Base-by-base conservation (phyloP, 2,113 vertebrate genomes). In the Lepus americanus region DNA sequence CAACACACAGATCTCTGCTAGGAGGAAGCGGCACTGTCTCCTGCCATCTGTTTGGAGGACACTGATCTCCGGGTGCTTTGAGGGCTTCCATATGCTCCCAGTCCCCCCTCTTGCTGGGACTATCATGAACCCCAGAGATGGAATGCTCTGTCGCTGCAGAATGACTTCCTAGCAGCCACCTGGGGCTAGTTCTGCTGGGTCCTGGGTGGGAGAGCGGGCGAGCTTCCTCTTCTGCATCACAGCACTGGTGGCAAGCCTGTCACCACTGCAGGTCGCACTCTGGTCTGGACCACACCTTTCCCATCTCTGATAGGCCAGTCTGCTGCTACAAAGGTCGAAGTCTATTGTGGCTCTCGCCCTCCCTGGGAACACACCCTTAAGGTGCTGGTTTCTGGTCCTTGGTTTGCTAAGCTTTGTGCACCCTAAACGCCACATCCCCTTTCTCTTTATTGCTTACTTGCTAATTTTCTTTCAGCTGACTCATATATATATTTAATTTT, bases 371-470 rank as follows among this genome's bases (percentile, higher is more conserved):
- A 53, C 6, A 8, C 31, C 64, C 74, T 27, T 39, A 36, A 55
- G 10, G 78, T 61, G 31, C 70, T 9, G 44, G 1, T 53, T 55
- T 36, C 78, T 27, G 78, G 49, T n/a, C 31, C 33, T 95, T 69
- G 59, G 49, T 51, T 90, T 0, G 0, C 64, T 17, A 80, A 82
- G 36, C 36, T 39, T 49, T 44, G 79, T 80, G 69, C 8, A 51
- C 78, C 10, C 51, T 77, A 1, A 27, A 64, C 49, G 74, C 64
- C 70, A 78, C 9, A 0, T 49, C 9, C 16, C 22, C 55, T 89
- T 87, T 78, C 67, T 92, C 61, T 94, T 92, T 80, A 49, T 67
- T 79, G 53, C 87, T 94, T 82, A 44, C n/a, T 36, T 78, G 39
- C n/a, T 77, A 51, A 39, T 25, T 72, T 89, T 94, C 66, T 76